phyloP scores from a whole-genome alignment of 2,888 invertebrate species.

The Metopia argyrocephala region DNA sequence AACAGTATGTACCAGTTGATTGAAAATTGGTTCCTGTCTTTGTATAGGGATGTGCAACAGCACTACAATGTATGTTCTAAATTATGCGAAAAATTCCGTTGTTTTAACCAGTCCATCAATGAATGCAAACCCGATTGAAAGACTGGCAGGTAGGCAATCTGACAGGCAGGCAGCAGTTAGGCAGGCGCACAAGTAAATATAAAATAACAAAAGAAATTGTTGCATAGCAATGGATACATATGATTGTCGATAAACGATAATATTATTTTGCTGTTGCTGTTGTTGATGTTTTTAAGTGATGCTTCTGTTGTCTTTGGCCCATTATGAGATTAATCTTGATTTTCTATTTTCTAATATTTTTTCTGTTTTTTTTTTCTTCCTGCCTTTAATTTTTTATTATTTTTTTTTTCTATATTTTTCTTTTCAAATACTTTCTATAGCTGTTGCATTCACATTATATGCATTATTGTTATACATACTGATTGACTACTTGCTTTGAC shows the following conservation, averaged over 20 bases:
- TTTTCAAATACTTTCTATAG: neutral
- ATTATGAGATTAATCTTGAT: slow-evolving; percentile 61
- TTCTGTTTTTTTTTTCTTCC: neutral
- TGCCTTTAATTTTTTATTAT: neutral
- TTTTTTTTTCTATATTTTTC: neutral
- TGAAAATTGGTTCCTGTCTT: neutral
- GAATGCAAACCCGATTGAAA: slow-evolving; percentile 1
- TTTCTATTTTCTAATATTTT: slow-evolving; percentile 11
- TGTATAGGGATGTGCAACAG: slow-evolving; percentile 17
- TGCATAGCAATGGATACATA: slow-evolving; percentile 20
- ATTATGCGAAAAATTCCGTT: slow-evolving; percentile 63
- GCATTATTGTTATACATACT: neutral
- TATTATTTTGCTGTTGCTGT: slow-evolving; percentile 41
- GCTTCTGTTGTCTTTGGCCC: slow-evolving; percentile 62
- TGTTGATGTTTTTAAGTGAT: slow-evolving; percentile 58
- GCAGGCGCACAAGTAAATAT: neutral
- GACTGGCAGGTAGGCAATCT: neutral
- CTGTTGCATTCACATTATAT: neutral
- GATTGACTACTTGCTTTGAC: too few relatives aligned
- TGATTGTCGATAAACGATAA: slow-evolving; percentile 55
- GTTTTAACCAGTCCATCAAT: slow-evolving; percentile 56
- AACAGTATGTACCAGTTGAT: slow-evolving; percentile 57
- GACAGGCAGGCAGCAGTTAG: neutral
- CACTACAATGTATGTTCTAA: slow-evolving; percentile 49
- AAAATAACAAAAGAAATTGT: slow-evolving; percentile 10